Base-by-base conservation (phyloP, 2,888 invertebrate genomes). In the Eledone cirrhosa region DNA sequence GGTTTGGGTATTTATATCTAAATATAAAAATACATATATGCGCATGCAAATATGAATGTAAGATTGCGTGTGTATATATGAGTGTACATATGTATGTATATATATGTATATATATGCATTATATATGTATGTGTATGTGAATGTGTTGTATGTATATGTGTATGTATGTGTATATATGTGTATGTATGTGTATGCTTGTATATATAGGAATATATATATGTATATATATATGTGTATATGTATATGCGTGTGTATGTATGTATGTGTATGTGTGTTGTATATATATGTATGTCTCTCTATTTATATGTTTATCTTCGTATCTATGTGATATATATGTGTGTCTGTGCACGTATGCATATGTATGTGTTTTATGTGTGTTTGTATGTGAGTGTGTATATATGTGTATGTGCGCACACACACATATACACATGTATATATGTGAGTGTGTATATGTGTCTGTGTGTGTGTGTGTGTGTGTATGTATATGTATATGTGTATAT, bases 261-360 rank as follows among this genome's bases (percentile, higher is more conserved):
- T n/a, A n/a, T n/a, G n/a, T 33, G 8, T 33, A 33, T 33, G 8
- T 33, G 8, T 33, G 8, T 33, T 47, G 65, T 47, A 77, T 47
- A 77, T 33, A 77, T 47, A 77, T 33, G 65, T 47, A 77, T 33
- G 65, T 47, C 77, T 33, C 77, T 47, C 77, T 33, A 77, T 47
- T 69, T 33, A 77, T 47, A 77, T 33, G 65, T 47, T 69, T 33
- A 77, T 47, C 77, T 33, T 69, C 19, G 65, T 33, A 77, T 47
- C 77, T 33, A 77, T 24, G 7, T 27, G n/a, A n/a, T n/a, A 24
- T 7, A 63, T n/a, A 7, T 63, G 27, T 63, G 63, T 27, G 63
- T 27, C 4, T 63, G 63, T 63, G 24, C 11, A 11, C 7, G n/a
- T n/a, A 11, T 27, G n/a, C 11, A n/a, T n/a, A n/a, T n/a, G n/a